Conservation (phyloP, 2,888 invertebrate genomes). For the Pachycephus smyrnensis region DNA sequence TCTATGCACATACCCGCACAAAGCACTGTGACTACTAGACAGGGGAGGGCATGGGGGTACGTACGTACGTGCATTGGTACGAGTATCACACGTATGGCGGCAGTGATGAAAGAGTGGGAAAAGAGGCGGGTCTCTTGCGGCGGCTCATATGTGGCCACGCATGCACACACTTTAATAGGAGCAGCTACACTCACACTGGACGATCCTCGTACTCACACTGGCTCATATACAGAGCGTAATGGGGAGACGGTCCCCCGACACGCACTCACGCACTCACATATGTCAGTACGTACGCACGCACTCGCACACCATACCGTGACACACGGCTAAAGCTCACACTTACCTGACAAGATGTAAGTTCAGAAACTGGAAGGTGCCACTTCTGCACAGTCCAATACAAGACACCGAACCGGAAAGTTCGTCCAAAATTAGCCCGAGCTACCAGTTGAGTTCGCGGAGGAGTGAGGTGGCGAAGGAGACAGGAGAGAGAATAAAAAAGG, state of each 20-base stretch:
- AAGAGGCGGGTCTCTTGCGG: conserved; percentile 44
- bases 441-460: conserved; percentile 8
- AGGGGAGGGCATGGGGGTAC: background rate
- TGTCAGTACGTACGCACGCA: conserved; percentile 20
- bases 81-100: conserved; percentile 43
- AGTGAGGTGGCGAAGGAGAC: conserved; percentile 15
- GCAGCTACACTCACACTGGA: conserved; percentile 28
- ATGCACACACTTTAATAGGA: conserved; percentile 64
- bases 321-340: conserved; percentile 63
- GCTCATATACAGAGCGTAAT: background rate
- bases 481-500: conserved; percentile 27
- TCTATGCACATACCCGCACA: conserved; percentile 2
- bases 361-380: conserved; percentile 65
- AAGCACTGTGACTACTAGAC: conserved; percentile 4
- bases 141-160: conserved; percentile 64
- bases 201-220: conserved; percentile 24
- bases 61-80: background rate
- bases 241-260: conserved; percentile 12
- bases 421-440: conserved; percentile 36
- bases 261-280: conserved; percentile 21
- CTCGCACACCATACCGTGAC: conserved; percentile 28
- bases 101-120: conserved; percentile 35
- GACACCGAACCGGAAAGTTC: conserved; percentile 66
- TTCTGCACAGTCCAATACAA: conserved; percentile 66
- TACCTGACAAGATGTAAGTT: conserved; percentile 67